phyloP scores from a whole-genome alignment of 2,888 invertebrate genomes.

The Mesorhabditis spiculigera region DNA sequence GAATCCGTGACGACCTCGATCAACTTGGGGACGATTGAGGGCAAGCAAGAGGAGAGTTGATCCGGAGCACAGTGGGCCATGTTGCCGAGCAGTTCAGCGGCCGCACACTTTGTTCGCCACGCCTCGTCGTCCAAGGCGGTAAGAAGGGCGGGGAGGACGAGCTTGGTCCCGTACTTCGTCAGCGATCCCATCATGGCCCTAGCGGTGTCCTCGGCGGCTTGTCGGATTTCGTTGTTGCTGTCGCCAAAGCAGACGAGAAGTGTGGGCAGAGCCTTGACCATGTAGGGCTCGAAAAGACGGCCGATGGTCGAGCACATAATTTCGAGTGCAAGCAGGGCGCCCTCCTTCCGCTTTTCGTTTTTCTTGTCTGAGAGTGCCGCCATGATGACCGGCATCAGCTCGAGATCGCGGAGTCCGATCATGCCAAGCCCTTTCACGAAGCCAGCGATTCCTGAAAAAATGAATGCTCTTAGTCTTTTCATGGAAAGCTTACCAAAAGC shows the following conservation, averaged over 20 bases:
- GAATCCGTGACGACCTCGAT: constrained; percentile 95
- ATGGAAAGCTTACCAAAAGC: constrained; percentile 70
- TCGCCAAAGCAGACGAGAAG: constrained; percentile 92
- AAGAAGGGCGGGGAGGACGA: constrained; percentile 86
- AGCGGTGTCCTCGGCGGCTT: constrained; percentile 60
- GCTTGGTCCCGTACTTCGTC: constrained; percentile 92
- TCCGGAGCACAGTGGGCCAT: constrained; percentile 99
- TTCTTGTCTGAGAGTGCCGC: constrained; percentile 73
- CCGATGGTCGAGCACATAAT: constrained; percentile 79
- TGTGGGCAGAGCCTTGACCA: constrained; percentile 85
- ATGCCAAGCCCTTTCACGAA: constrained; percentile 93
- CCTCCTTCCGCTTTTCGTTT: constrained; percentile 83
- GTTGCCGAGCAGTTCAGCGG: constrained; percentile 38
- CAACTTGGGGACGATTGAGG: constrained; percentile 93
- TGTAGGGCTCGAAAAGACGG: constrained; percentile 94
- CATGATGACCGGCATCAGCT: neutral
- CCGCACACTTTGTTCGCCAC: constrained; percentile 87
- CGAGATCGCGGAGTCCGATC: constrained; percentile 68
- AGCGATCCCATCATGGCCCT: constrained; percentile 81
- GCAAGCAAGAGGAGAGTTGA: constrained; percentile 92
- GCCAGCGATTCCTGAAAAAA: constrained; percentile 73
- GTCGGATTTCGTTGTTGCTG: constrained; percentile 82
- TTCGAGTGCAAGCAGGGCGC: constrained; percentile 93
- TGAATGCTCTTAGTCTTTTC: constrained; percentile 8
- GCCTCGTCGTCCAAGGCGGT: constrained; percentile 93